Percentiles rank a stretch among this genome's conserved stretches.
Conservation (phyloP, 2,113 vertebrate species). For the Tachycineta bicolor region DNA sequence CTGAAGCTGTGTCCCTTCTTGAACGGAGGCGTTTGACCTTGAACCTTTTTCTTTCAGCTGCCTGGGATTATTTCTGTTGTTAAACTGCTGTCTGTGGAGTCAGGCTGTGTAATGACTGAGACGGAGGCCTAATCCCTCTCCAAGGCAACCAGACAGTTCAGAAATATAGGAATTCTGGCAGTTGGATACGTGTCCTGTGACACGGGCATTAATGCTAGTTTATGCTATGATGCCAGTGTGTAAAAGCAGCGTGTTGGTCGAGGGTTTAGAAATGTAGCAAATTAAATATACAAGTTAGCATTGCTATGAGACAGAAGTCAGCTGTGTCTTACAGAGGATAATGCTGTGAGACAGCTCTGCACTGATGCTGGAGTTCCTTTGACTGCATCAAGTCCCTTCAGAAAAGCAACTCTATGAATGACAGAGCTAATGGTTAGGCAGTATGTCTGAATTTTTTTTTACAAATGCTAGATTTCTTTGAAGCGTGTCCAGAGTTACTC, state of each 20-base stretch:
- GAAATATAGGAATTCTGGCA: constrained; percentile 41
- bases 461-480: constrained; percentile 68
- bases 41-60: neutral
- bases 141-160: constrained; percentile 27
- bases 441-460: neutral
- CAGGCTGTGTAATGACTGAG: neutral
- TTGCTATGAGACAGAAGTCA: neutral
- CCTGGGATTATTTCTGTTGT: neutral
- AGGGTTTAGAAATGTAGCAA: neutral
- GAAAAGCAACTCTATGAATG: neutral
- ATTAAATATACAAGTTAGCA: neutral
- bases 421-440: neutral
- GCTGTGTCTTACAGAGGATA: neutral
- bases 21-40: neutral
- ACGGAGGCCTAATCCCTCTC: neutral
- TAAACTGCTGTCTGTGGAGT: neutral
- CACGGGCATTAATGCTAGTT: neutral
- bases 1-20: neutral
- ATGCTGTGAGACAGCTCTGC: neutral
- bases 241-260: neutral
- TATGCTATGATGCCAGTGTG: neutral
- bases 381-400: neutral
- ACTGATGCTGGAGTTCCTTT: neutral
- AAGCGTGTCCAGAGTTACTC: constrained; percentile 68
- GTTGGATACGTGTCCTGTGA: neutral